Evolutionary conservation across 2,113 vertebrate species (phyloP).

Genomic region (Phaethornis superciliosus): DNA sequence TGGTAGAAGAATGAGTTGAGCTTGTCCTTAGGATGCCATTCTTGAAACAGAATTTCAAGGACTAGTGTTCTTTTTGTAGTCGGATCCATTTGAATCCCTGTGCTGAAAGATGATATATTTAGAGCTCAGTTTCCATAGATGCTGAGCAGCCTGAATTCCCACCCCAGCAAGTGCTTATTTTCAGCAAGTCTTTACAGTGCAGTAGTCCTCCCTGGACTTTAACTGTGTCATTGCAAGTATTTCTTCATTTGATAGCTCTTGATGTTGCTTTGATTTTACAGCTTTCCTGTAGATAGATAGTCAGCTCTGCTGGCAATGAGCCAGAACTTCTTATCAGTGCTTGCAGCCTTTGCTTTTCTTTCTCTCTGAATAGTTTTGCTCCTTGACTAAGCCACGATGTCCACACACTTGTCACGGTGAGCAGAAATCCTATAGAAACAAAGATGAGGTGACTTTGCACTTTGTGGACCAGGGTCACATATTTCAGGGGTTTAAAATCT

Average conservation of each 20-base stretch:
- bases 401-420: not conserved
- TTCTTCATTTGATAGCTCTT: not conserved
- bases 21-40: not conserved
- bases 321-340: not conserved
- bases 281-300: not conserved
- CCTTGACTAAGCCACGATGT: not conserved
- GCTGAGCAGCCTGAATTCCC: constrained; percentile 25
- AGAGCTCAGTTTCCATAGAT: constrained; percentile 13
- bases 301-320: not conserved
- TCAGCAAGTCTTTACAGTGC: not conserved
- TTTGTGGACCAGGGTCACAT: accelerated
- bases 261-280: not conserved
- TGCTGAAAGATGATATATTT: not conserved
- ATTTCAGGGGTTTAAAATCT: not conserved
- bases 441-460: not conserved
- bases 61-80: not conserved
- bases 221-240: not conserved
- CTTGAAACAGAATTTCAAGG: not conserved
- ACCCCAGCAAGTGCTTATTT: constrained; percentile 3
- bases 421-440: not conserved
- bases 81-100: not conserved
- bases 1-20: not conserved
- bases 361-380: not conserved
- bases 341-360: not conserved
- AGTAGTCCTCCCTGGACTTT: not conserved